Percentiles rank a stretch among this genome's conserved stretches.
Evolutionary conservation across 2,113 vertebrate species (phyloP).

Genomic region (Nothoprocta pentlandii): DNA sequence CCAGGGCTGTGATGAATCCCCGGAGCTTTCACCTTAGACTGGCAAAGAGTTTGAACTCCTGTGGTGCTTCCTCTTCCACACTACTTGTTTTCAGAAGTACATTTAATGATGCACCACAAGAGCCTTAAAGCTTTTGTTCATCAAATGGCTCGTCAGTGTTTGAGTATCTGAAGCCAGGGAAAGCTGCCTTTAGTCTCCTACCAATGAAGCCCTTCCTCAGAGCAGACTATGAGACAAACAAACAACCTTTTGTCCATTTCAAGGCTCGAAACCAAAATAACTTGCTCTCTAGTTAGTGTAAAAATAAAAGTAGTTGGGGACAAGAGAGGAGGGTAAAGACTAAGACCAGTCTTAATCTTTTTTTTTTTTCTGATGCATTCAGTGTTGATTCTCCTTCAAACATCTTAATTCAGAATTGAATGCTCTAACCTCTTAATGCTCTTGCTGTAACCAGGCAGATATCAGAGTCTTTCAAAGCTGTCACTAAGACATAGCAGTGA

Average conservation of each 20-base stretch:
- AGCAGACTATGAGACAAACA: not conserved
- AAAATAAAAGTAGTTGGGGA: not conserved
- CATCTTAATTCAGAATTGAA: not conserved
- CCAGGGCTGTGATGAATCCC: not conserved
- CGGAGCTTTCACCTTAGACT: not conserved
- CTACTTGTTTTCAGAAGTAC: not conserved
- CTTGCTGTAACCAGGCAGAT: not conserved
- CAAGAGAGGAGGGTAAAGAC: not conserved
- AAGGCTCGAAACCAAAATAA: not conserved
- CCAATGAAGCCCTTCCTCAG: not conserved
- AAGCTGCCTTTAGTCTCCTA: not conserved
- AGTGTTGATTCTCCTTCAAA: not conserved
- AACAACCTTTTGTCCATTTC: not conserved
- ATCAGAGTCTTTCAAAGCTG: slow-evolving; percentile 5
- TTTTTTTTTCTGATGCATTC: not conserved
- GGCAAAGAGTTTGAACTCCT: not conserved
- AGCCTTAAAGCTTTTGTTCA: not conserved
- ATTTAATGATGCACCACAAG: not conserved
- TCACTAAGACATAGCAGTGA: not conserved
- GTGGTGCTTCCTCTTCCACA: not conserved
- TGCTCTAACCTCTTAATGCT: not conserved
- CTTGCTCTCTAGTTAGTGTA: not conserved
- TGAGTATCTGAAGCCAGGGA: not conserved
- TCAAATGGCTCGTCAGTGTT: accelerated
- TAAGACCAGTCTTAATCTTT: not conserved